Base-by-base conservation (phyloP, 2,113 vertebrate genomes). In the Cromileptes altivelis region DNA sequence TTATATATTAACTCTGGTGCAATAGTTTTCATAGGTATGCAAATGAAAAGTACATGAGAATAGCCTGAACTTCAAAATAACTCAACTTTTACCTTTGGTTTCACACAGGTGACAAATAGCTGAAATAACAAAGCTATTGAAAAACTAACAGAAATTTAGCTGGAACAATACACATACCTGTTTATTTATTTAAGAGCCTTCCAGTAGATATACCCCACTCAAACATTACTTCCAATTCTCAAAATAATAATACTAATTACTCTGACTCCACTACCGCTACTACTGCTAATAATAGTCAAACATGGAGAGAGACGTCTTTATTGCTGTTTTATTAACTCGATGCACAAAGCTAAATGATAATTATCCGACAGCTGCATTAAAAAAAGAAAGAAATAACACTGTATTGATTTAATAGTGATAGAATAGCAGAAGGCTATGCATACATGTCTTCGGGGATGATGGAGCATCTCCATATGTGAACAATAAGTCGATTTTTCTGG, bases 401-500 rank as follows among this genome's bases (percentile, higher is more conserved):
- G 6, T 17, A 52, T 62, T 40, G 69, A 80, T 77, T 63, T 23
- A 68, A 33, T 4, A 12, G 33, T 12, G 30, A 79, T 15, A 53
- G 25, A 60, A 25, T 0, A 72, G 64, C 25, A 42, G 6, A 49
- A 52, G n/a, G 45, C n/a, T 9, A 3, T 40, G 8, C 17, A 4
- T 12, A 14, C 74, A n/a, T 21, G 58, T 81, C 40, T 37, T 55
- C 42, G 0, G 42, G 50, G 19, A 62, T 76, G 52, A 82, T 17
- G 7, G 42, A 72, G 45, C 21, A 14, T 50, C 75, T 70, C 40
- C 23, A 71, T 70, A 67, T 23, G 27, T 47, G 64, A 52, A 70
- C 74, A 78, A 52, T 60, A 25, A 61, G 52, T 47, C 17, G 1
- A 27, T 76, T 87, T 71, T 69, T 74, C 33, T 50, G 58, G 70